Evolutionary conservation across 1,140 invertebrate genomes (phyloP), one percentile per base, ranked within the genome.

Genomic region (Antheraea pernyi): DNA sequence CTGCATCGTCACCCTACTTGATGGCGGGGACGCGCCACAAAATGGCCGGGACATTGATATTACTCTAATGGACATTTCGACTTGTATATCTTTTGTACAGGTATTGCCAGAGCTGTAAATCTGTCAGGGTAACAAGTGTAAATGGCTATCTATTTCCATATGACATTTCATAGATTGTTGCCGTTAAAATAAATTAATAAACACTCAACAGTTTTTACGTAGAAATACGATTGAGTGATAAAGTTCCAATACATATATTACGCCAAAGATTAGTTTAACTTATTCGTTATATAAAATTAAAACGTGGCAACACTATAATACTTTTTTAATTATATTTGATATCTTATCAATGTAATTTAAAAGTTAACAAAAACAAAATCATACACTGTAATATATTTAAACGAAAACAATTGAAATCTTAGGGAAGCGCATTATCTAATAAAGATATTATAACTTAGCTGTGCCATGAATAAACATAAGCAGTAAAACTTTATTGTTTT

Each of bases 1-100:
- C 63, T 19, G 75, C 75, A 73, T 67, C 62, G 75, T 76, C 75
- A 76, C 75, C 65, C 39, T 69, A 76, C 73, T 76, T 76, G 75
- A 76, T 76, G 70, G 10, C 61, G 61, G 22, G 11, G 30, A 63
- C 61, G 61, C 72, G 39, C 9, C 30, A 70, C 68, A 70, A 70
- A 70, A 70, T 70, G 68, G 68, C 53, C 48, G 68, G 59, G 63
- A 37, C 37, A 63, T 63, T 63, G 61, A 63, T 63, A 63, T 63
- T 63, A 63, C 61, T 63, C 22, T n/a, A n/a, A 53, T 53, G 46
- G 46, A 53, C 46, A 53, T 53, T 53, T 53, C 1, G 46, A 53
- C 46, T 53, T 53, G 46, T 53, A 53, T 53, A 53, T 53, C 46
- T 53, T 53, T 13, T 53, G 46, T 53, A 16, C 46, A 53, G 46